Percentiles rank a stretch among this genome's conserved stretches.
Evolutionary conservation across 1,140 invertebrate species (phyloP).

Genomic region (Drosophila hydei): DNA sequence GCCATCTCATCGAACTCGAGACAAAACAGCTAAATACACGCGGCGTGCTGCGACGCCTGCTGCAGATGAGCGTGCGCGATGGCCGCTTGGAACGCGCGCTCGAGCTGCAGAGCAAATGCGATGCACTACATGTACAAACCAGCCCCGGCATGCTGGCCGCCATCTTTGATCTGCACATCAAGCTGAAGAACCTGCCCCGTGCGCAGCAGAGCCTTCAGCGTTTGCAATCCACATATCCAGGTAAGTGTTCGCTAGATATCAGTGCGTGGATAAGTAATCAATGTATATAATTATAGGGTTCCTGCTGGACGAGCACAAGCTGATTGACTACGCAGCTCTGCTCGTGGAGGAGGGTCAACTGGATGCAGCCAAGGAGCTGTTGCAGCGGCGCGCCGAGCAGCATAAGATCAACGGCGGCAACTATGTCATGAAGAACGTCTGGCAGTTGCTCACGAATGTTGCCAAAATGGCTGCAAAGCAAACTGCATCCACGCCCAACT

Average conservation of each 20-base stretch:
- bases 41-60: slow-evolving; percentile 84
- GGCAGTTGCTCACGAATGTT: slow-evolving; percentile 83
- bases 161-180: slow-evolving; percentile 84
- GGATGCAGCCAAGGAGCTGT: slow-evolving; percentile 81
- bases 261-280: not conserved
- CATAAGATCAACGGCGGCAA: slow-evolving; percentile 56
- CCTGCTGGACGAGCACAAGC: slow-evolving; percentile 85
- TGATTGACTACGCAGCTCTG: slow-evolving; percentile 84
- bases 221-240: slow-evolving; percentile 66
- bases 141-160: slow-evolving; percentile 84
- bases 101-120: slow-evolving; percentile 81
- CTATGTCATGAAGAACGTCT: slow-evolving; percentile 81
- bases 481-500: slow-evolving; percentile 13
- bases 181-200: slow-evolving; percentile 72
- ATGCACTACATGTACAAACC: slow-evolving; percentile 73
- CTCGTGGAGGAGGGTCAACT: slow-evolving; percentile 83
- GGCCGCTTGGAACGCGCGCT: slow-evolving; percentile 83
- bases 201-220: slow-evolving; percentile 75
- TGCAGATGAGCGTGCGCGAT: slow-evolving; percentile 82
- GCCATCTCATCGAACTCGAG: slow-evolving; percentile 85
- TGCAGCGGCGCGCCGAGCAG: slow-evolving; percentile 57
- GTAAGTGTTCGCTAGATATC: slow-evolving; percentile 22
- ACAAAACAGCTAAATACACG: slow-evolving; percentile 84
- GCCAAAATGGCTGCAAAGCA: slow-evolving; percentile 52
- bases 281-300: slow-evolving; percentile 63